Percentiles rank a stretch among this genome's conserved stretches.
Conservation (phyloP, 2,797 vertebrate genomes). For the Falco berigora region DNA sequence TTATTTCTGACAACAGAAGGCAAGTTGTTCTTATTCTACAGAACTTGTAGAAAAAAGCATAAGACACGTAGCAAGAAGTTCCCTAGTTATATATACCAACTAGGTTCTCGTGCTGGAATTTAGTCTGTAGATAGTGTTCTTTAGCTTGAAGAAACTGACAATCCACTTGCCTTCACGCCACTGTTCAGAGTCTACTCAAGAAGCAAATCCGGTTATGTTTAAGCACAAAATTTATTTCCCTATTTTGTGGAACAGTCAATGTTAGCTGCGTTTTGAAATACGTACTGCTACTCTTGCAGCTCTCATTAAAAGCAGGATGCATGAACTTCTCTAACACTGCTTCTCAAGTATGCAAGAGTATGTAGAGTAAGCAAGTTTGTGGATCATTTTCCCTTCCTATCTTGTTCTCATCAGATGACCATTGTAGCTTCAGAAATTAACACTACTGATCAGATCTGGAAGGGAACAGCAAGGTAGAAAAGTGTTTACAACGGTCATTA, state of each 20-base stretch:
- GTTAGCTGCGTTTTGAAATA: accelerated
- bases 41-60: neutral
- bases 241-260: accelerated
- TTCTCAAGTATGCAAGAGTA: neutral
- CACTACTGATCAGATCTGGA: neutral
- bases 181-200: neutral
- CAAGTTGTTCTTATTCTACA: neutral
- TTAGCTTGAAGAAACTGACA: neutral
- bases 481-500: neutral
- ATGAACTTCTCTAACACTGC: neutral
- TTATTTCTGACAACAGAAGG: neutral
- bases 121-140: neutral
- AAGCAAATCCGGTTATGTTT: neutral
- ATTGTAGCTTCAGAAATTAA: neutral
- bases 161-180: neutral
- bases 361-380: neutral
- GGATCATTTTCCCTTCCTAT: neutral
- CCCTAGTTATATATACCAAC: neutral
- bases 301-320: neutral
- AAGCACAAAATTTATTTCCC: neutral
- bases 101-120: neutral
- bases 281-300: neutral
- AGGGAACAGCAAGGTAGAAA: neutral
- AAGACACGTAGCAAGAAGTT: neutral
- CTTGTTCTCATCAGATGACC: neutral